phyloP scores from a whole-genome alignment of 1,140 invertebrate species.

The Drosophila eugracilis region DNA sequence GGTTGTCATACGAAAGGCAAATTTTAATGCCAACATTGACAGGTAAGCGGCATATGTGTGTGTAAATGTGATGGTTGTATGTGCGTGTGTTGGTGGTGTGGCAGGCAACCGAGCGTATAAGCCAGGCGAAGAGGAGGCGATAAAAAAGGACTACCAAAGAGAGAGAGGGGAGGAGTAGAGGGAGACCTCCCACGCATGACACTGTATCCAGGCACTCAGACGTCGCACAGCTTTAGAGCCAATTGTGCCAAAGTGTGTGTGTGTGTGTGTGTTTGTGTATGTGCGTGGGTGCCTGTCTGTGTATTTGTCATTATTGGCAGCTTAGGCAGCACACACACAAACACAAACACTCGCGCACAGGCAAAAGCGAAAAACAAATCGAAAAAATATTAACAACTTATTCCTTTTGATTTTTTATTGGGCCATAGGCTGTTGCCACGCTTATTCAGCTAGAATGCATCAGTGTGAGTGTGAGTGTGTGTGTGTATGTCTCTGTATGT shows the following conservation, averaged over 20 bases:
- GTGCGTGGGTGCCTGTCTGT: neutral
- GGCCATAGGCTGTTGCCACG: conserved; percentile 46
- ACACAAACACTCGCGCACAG: neutral
- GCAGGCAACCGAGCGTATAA: conserved; percentile 69
- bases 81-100: conserved; percentile 24
- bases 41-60: conserved; percentile 54
- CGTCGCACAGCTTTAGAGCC: conserved; percentile 64
- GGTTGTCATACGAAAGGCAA: conserved; percentile 73
- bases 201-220: conserved; percentile 76
- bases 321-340: conserved; percentile 43
- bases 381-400: conserved; percentile 74
- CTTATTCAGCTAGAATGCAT: conserved; percentile 24
- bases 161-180: neutral
- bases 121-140: conserved; percentile 31
- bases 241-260: conserved; percentile 43
- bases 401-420: conserved; percentile 76
- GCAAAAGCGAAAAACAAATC: conserved; percentile 60
- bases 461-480: conserved; percentile 4
- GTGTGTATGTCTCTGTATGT: conserved; percentile 2
- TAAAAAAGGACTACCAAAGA: conserved; percentile 13
- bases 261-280: conserved; percentile 13
- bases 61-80: conserved; percentile 6
- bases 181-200: conserved; percentile 30
- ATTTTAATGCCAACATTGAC: conserved; percentile 82
- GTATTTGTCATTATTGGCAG: conserved; percentile 69